Conservation (phyloP, 2,888 invertebrate genomes). For the Drosophila putrida region DNA sequence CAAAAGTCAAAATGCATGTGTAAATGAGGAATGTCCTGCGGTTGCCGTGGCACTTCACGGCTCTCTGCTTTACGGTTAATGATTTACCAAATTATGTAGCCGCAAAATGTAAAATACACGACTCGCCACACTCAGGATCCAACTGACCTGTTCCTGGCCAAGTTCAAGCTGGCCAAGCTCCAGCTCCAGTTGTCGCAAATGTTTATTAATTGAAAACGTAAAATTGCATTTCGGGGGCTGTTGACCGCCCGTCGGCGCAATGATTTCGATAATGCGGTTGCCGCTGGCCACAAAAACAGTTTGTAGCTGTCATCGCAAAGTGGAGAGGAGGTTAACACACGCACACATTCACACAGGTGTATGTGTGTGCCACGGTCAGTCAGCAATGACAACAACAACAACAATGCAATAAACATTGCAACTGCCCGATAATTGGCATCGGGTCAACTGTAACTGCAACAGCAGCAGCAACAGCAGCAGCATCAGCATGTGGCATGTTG, state of each 20-base stretch:
- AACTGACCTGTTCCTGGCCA: neutral
- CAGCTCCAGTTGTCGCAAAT: slow-evolving; percentile 71
- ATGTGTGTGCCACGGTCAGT: slow-evolving; percentile 14
- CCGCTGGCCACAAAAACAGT: slow-evolving; percentile 77
- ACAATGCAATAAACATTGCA: slow-evolving; percentile 42
- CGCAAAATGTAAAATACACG: slow-evolving; percentile 77
- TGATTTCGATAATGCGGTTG: slow-evolving; percentile 79
- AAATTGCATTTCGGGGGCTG: slow-evolving; percentile 70
- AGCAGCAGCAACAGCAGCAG: neutral
- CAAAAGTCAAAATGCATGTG: slow-evolving; percentile 32
- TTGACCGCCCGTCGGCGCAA: slow-evolving; percentile 62
- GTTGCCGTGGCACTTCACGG: slow-evolving; percentile 65
- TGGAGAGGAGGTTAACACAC: neutral
- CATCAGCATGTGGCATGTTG: neutral
- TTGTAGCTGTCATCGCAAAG: slow-evolving; percentile 72
- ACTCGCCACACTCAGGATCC: slow-evolving; percentile 23
- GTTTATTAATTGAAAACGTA: slow-evolving; percentile 80
- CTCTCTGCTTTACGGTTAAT: slow-evolving; percentile 70
- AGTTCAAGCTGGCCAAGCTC: slow-evolving; percentile 6
- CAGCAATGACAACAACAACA: slow-evolving; percentile 30
- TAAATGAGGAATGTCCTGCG: slow-evolving; percentile 63
- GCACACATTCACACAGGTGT: neutral
- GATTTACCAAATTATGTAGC: slow-evolving; percentile 79
- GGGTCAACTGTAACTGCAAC: slow-evolving; percentile 59
- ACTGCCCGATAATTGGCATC: slow-evolving; percentile 69